phyloP scores from a whole-genome alignment of 2,113 vertebrate genomes.

The Entomyzon cyanotis region DNA sequence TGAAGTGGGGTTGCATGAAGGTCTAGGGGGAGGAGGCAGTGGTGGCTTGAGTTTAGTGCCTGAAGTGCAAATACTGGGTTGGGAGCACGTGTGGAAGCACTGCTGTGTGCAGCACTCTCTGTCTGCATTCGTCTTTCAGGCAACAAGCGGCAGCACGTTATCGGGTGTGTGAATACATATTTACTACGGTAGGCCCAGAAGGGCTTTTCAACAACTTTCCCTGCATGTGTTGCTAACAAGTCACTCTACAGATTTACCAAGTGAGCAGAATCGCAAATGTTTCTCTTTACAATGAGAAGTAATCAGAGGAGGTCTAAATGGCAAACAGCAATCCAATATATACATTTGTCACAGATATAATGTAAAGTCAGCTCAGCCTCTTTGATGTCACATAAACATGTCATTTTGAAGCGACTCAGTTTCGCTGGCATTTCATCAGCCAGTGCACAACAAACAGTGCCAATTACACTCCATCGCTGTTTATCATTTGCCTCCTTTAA shows the following conservation, averaged over 20 bases:
- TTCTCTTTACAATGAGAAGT: constrained; percentile 65
- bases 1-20: rapidly evolving
- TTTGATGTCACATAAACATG: constrained; percentile 73
- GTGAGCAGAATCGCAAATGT: constrained; percentile 66
- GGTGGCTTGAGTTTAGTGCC: neutral
- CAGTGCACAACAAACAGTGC: constrained; percentile 48
- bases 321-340: constrained; percentile 60
- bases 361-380: constrained; percentile 61
- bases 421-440: constrained; percentile 64
- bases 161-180: constrained; percentile 66
- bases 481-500: constrained; percentile 52
- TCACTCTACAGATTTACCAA: constrained; percentile 61
- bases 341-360: constrained; percentile 72
- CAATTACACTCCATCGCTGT: constrained; percentile 24
- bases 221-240: constrained; percentile 65
- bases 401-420: constrained; percentile 67
- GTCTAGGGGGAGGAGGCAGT: neutral
- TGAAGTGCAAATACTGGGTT: constrained; percentile 18
- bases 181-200: constrained; percentile 62
- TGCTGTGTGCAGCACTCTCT: constrained; percentile 1
- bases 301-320: constrained; percentile 67
- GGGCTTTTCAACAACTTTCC: constrained; percentile 65
- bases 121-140: constrained; percentile 24
- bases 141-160: constrained; percentile 50
- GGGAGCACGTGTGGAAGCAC: neutral